Evolutionary conservation across 2,888 invertebrate genomes (phyloP).

Genomic region (Hoplodrina blanda): DNA sequence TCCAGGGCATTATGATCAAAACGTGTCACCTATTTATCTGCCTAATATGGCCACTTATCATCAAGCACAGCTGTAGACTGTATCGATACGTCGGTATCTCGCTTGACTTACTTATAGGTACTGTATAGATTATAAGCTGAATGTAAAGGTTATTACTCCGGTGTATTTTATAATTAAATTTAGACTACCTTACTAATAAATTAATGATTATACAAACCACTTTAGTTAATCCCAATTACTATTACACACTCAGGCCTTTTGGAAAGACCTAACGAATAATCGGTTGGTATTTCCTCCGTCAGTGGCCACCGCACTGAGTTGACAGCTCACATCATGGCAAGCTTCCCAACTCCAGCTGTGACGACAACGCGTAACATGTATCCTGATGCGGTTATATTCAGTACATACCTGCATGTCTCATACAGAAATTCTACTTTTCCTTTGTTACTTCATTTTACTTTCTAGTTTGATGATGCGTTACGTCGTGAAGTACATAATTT

Average conservation of each 20-base stretch:
- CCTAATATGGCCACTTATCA: constrained; percentile 1
- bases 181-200: background rate
- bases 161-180: background rate
- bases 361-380: constrained; percentile 11
- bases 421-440: constrained; percentile 4
- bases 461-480: background rate
- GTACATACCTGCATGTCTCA: background rate
- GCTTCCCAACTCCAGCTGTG: background rate
- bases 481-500: background rate
- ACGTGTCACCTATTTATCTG: constrained; percentile 6
- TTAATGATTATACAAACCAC: background rate
- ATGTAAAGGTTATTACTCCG: background rate
- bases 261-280: background rate
- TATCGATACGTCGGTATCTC: background rate
- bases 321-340: constrained; percentile 10
- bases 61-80: background rate
- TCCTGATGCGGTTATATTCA: constrained; percentile 18
- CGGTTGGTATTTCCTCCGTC: background rate
- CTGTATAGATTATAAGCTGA: background rate
- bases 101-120: background rate
- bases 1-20: constrained; percentile 27
- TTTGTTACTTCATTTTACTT: constrained; percentile 18
- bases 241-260: no score
- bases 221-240: background rate
- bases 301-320: background rate